Conservation (phyloP, 1,140 invertebrate genomes). For the Pinna nobilis region DNA sequence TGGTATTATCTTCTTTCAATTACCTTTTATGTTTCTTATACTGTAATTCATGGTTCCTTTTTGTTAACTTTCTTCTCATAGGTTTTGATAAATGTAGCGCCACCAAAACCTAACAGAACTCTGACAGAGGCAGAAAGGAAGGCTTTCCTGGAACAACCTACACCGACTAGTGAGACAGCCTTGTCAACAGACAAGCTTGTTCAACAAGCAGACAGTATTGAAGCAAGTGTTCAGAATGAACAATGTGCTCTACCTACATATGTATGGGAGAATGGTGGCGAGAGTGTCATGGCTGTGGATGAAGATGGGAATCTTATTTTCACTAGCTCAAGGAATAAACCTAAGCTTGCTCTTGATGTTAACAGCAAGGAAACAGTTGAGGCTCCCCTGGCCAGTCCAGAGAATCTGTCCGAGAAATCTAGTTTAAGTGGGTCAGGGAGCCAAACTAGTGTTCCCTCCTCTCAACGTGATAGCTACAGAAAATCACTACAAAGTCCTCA, state of each 20-base stretch:
- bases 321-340: slow-evolving; percentile 23
- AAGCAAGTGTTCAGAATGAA: neutral
- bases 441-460: slow-evolving; percentile 31
- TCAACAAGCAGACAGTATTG: neutral
- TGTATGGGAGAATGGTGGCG: neutral
- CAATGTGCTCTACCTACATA: neutral
- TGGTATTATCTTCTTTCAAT: too few species aligned
- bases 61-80: slow-evolving; percentile 53
- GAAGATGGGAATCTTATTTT: slow-evolving; percentile 27
- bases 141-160: slow-evolving; percentile 49
- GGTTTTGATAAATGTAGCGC: slow-evolving; percentile 74
- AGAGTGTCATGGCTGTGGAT: slow-evolving; percentile 9
- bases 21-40: too few species aligned
- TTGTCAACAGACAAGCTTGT: neutral
- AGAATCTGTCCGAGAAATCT: slow-evolving; percentile 88
- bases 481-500: slow-evolving; percentile 47
- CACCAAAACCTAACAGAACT: slow-evolving; percentile 73
- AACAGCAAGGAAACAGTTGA: slow-evolving; percentile 58
- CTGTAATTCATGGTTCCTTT: too few species aligned
- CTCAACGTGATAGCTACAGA: slow-evolving; percentile 40
- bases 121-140: slow-evolving; percentile 63
- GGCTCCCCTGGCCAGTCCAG: slow-evolving; percentile 89
- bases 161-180: slow-evolving; percentile 41
- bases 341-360: slow-evolving; percentile 32
- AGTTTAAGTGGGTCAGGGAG: slow-evolving; percentile 72